A percentile compares a stretch with the other conserved stretches of the same genome.
These are phyloP conservation scores for Embidobia sp. DNA, from an alignment of 2,888 invertebrate genomes.

Conservation along the genomic window DNA sequence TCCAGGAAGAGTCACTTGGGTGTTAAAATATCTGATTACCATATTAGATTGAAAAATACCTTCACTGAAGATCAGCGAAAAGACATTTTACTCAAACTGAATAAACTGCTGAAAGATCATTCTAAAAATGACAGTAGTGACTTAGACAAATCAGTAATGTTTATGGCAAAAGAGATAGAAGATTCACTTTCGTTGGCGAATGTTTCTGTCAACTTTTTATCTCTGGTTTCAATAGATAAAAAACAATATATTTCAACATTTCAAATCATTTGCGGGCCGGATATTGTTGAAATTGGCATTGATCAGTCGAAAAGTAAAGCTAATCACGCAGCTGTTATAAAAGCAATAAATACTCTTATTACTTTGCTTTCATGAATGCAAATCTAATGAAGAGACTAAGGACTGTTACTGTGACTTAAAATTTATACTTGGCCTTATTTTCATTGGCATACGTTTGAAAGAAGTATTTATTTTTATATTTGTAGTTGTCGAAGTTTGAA, in stretches of 20 bases:
- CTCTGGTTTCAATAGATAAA: background rate
- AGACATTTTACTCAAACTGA: constrained; percentile 62
- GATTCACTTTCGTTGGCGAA: constrained; percentile 6
- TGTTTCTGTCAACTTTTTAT: constrained; percentile 1
- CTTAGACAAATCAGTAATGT: background rate
- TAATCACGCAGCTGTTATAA: constrained; percentile 11
- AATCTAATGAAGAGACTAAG: background rate
- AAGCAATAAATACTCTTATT: background rate
- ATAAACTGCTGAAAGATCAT: constrained; percentile 18
- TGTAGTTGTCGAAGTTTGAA: too few relatives aligned
- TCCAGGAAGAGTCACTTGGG: constrained; percentile 73
- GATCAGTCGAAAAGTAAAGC: constrained; percentile 11
- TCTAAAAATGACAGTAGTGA: background rate
- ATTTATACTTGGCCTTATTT: too few relatives aligned
- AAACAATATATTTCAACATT: constrained; percentile 2
- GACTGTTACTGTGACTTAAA: background rate
- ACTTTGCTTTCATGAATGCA: background rate
- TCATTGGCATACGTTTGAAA: too few relatives aligned
- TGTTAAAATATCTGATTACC: constrained; percentile 73
- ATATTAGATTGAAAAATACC: constrained; percentile 66
- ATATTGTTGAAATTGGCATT: constrained; percentile 18
- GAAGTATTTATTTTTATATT: too few relatives aligned
- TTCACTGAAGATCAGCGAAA: constrained; percentile 60
- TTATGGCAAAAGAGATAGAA: background rate
- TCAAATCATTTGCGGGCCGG: constrained; percentile 22